Conservation (phyloP, 2,113 vertebrate genomes). For the Rhadina sibilatrix region DNA sequence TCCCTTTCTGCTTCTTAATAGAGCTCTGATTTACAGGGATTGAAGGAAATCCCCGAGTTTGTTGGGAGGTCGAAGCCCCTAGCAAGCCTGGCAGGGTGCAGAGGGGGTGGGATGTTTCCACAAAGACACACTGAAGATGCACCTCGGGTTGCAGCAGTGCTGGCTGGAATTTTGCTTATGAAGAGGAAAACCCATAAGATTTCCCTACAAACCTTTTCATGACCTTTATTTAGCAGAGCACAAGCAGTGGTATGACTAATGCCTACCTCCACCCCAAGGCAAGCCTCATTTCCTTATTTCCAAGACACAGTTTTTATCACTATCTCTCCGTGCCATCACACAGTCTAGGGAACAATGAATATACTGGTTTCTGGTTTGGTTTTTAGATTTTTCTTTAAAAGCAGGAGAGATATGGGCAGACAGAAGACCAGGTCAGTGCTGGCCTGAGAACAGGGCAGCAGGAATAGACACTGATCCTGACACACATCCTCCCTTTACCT, state of each 20-base stretch:
- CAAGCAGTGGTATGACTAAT: neutral
- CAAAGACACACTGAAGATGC: rapidly evolving
- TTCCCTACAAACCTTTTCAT: neutral
- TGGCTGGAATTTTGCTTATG: neutral
- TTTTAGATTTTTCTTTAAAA: neutral
- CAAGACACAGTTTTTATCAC: neutral
- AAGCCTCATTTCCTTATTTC: neutral
- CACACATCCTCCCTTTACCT: neutral
- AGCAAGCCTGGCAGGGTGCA: neutral
- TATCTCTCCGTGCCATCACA: neutral
- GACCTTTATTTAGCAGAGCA: neutral
- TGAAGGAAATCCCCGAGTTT: neutral
- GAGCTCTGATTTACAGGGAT: neutral
- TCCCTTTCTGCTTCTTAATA: neutral
- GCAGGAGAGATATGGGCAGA: neutral
- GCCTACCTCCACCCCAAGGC: neutral
- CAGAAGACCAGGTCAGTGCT: rapidly evolving
- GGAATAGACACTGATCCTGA: neutral
- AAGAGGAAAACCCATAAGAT: neutral
- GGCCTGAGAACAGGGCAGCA: neutral
- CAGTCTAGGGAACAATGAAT: neutral
- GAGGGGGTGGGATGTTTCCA: neutral
- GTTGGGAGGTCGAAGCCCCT: neutral
- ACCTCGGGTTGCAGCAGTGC: neutral
- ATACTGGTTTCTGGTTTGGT: neutral